Base-by-base conservation (phyloP, 2,888 invertebrate species). In the Meganola albula region DNA sequence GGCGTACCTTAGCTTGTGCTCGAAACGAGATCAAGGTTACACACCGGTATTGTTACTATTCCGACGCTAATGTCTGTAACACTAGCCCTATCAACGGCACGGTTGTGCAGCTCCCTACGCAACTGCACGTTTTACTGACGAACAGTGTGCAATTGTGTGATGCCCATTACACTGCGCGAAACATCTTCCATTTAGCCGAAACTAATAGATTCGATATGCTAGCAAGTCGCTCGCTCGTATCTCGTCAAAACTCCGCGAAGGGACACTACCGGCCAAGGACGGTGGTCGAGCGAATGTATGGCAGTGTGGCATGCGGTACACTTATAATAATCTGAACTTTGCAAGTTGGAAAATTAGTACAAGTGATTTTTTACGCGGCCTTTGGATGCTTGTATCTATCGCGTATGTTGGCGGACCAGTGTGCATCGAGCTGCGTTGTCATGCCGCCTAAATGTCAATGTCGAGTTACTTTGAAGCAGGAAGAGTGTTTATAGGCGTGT, bases 1-100 rank as follows among this genome's bases (percentile, higher is more conserved):
- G 60, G 53, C 48, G 48, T 53, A 53, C n/a, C n/a, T n/a, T n/a
- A n/a, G 53, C 49, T 46, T 47, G 58, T 51, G 43, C 42, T 44
- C 42, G 42, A 50, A 82, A 68, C 63, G 66, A 74, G 82, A 77
- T 73, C 82, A 83, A 77, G 82, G 82, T 72, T 58, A 65, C 44
- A 37, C 42, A 42, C 20, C 2, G n/a, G 8, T 74, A 75, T 79
- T 74, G 74, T 76, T 72, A 58, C 64, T 65, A 54, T 50, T 66
- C 58, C 53, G 55, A 56, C 57, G 66, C 58, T 79, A 76, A 80
- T 77, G n/a, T n/a, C n/a, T n/a, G n/a, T n/a, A n/a, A n/a, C n/a
- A n/a, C n/a, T n/a, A n/a, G n/a, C n/a, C n/a, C n/a, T n/a, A n/a
- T n/a, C n/a, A n/a, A n/a, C n/a, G n/a, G n/a, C n/a, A n/a, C n/a